These are phyloP conservation scores for Brachystomella parvula DNA, from an alignment of 1,140 invertebrate species.

Conservation along the genomic window DNA sequence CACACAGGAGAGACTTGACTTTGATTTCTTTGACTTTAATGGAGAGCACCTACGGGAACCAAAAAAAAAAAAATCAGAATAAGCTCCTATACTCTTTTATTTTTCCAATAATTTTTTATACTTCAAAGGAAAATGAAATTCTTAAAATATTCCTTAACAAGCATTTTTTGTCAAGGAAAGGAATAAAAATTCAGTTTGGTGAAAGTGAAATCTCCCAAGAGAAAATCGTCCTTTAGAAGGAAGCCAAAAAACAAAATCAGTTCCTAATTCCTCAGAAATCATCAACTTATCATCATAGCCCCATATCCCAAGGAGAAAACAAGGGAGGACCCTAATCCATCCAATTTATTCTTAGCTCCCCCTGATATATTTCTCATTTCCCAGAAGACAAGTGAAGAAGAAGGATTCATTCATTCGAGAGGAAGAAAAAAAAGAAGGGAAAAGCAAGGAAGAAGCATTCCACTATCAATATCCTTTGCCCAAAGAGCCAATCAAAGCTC, in stretches of 20 bases:
- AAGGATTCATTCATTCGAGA: not conserved
- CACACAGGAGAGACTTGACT: not conserved
- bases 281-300: too few relatives aligned
- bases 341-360: conserved; percentile 1
- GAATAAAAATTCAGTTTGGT: not conserved
- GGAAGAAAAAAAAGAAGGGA: not conserved
- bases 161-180: not conserved
- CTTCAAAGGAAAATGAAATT: not conserved
- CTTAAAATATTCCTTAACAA: not conserved
- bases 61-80: not conserved
- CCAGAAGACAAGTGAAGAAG: conserved; percentile 4
- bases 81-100: not conserved
- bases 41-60: conserved; percentile 1
- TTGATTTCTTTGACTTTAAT: conserved; percentile 14
- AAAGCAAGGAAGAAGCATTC: too few relatives aligned
- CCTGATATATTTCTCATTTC: not conserved
- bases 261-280: too few relatives aligned
- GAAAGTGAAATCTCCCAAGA: not conserved
- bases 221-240: not conserved
- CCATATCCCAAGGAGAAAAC: conserved; percentile 3
- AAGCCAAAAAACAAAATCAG: too few relatives aligned
- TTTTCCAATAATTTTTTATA: not conserved
- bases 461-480: too few relatives aligned
- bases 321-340: conserved; percentile 6
- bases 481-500: too few relatives aligned